These are phyloP conservation scores for Pteruthius melanotis DNA, from an alignment of 2,113 vertebrate species.

Conservation along the genomic window DNA sequence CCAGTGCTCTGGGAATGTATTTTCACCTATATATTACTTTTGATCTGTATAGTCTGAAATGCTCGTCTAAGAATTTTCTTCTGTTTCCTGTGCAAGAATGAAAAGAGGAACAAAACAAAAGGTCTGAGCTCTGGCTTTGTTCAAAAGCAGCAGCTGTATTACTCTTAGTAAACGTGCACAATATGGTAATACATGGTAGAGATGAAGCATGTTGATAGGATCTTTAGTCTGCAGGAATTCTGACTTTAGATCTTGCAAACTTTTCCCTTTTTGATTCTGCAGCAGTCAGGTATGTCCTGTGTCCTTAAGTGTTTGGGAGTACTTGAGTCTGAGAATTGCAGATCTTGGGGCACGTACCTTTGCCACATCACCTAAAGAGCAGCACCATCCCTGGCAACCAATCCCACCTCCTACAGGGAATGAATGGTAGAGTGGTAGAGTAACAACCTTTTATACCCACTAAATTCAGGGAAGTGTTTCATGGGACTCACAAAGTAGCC, in stretches of 20 bases:
- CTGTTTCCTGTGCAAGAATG: neutral
- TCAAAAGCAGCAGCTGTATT: neutral
- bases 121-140: neutral
- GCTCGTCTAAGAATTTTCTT: neutral
- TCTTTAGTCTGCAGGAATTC: neutral
- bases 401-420: neutral
- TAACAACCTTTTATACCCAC: neutral
- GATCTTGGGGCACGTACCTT: neutral
- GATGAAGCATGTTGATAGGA: neutral
- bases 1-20: neutral
- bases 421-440: no score
- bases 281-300: neutral
- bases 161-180: neutral
- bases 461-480: neutral
- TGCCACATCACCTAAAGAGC: neutral
- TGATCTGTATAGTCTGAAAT: neutral
- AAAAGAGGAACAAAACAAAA: neutral
- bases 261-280: neutral
- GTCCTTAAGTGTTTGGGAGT: neutral
- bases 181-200: neutral
- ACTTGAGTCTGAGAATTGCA: neutral
- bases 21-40: neutral
- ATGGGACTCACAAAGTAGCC: neutral
- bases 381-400: neutral
- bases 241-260: neutral